A percentile compares a stretch with the other conserved stretches of the same genome.
Conservation (phyloP, 2,888 invertebrate species). For the Dasysyrphus albostriatus region DNA sequence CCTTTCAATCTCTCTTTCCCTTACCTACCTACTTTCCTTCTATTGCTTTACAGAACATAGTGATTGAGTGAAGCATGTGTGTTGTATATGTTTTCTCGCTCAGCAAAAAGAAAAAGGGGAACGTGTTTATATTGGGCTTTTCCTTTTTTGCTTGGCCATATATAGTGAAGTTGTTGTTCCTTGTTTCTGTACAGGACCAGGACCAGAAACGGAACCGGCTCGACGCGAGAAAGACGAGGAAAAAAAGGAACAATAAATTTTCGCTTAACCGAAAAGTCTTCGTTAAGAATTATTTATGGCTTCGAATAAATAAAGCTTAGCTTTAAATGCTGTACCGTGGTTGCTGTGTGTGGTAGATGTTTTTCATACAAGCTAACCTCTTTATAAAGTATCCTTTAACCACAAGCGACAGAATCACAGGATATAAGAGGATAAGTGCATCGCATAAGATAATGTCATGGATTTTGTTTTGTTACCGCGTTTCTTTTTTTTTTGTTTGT, state of each 20-base stretch:
- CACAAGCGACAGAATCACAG: slow-evolving; percentile 74
- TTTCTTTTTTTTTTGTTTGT: slow-evolving; percentile 38
- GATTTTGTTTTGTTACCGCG: slow-evolving; percentile 66
- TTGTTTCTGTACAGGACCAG: slow-evolving; percentile 36
- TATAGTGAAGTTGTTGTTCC: slow-evolving; percentile 40
- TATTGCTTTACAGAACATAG: slow-evolving; percentile 29
- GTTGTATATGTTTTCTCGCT: neutral
- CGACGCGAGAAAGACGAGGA: slow-evolving; percentile 39
- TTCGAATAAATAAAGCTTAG: slow-evolving; percentile 79
- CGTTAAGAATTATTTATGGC: slow-evolving; percentile 79
- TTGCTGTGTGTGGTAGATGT: slow-evolving; percentile 67
- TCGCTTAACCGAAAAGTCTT: slow-evolving; percentile 75
- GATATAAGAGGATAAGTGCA: slow-evolving; percentile 75
- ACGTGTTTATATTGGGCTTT: slow-evolving; percentile 18
- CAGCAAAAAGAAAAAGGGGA: neutral
- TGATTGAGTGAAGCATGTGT: slow-evolving; percentile 45
- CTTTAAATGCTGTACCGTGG: slow-evolving; percentile 77
- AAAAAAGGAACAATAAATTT: slow-evolving; percentile 65
- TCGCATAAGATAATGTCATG: slow-evolving; percentile 72
- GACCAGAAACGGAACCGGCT: neutral
- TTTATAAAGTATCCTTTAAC: slow-evolving; percentile 74
- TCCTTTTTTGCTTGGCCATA: slow-evolving; percentile 1
- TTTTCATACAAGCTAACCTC: slow-evolving; percentile 72
- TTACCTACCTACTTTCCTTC: neutral
- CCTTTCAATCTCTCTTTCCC: neutral